Conservation (phyloP, 2,113 vertebrate genomes). For the Eclectus roratus region DNA sequence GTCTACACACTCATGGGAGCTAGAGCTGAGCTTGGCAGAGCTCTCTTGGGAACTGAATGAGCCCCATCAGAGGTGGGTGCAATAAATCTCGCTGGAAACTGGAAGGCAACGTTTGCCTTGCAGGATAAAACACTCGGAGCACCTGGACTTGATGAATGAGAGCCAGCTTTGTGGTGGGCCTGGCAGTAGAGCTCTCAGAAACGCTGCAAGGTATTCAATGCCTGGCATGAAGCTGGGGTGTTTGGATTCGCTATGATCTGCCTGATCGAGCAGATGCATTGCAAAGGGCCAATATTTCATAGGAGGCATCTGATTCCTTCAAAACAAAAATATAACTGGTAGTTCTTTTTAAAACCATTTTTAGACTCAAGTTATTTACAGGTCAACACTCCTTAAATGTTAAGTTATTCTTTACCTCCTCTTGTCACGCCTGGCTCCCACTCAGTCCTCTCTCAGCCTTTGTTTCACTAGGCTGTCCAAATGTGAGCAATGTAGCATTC, state of each 20-base stretch:
- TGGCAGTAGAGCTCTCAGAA: background rate
- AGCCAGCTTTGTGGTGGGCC: background rate
- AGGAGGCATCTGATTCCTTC: background rate
- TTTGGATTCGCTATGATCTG: background rate
- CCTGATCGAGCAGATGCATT: background rate
- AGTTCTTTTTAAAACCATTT: background rate
- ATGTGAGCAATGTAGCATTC: background rate
- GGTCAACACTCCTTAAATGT: background rate
- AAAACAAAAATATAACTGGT: background rate
- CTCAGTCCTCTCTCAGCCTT: background rate
- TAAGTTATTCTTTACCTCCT: background rate
- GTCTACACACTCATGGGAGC: background rate
- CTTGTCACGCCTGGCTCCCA: background rate
- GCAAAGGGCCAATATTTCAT: background rate
- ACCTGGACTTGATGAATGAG: background rate
- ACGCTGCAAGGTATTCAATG: background rate
- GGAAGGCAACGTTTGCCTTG: background rate
- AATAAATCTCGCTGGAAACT: background rate
- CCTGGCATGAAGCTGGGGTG: background rate
- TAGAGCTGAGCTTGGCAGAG: background rate
- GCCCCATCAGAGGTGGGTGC: background rate
- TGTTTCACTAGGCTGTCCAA: background rate
- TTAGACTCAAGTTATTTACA: background rate
- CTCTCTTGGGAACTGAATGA: background rate
- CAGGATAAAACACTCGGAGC: background rate